Percentiles rank a stretch among this genome's conserved stretches.
Conservation (phyloP, 2,888 invertebrate genomes). For the Drosophila cognata region DNA sequence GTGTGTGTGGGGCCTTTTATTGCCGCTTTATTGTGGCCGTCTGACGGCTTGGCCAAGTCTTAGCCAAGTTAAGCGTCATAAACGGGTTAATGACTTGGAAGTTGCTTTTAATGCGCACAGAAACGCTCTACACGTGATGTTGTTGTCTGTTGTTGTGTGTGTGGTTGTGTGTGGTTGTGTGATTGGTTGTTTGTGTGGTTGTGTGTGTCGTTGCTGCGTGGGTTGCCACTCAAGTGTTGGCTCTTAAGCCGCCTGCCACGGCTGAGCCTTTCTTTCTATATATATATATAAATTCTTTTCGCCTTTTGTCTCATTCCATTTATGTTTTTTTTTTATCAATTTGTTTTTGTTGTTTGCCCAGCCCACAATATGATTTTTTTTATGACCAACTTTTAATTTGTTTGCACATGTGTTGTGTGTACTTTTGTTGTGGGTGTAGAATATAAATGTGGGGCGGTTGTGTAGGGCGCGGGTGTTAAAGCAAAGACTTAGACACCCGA, state of each 20-base stretch:
- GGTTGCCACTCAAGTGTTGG: slow-evolving; percentile 53
- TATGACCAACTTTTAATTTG: slow-evolving; percentile 81
- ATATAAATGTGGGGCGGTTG: not conserved
- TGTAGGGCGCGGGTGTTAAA: not conserved
- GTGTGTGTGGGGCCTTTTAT: slow-evolving; percentile 63
- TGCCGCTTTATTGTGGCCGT: slow-evolving; percentile 74
- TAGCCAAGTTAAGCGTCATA: slow-evolving; percentile 77
- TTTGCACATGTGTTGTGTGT: slow-evolving; percentile 67
- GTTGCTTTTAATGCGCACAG: slow-evolving; percentile 71
- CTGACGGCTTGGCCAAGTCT: slow-evolving; percentile 55
- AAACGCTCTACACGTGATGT: slow-evolving; percentile 48
- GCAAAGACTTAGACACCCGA: slow-evolving; percentile 19
- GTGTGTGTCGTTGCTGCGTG: slow-evolving; percentile 17
- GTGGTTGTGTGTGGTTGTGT: slow-evolving; percentile 7
- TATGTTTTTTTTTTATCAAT: slow-evolving; percentile 68
- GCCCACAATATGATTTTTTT: slow-evolving; percentile 73
- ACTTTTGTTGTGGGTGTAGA: slow-evolving; percentile 8
- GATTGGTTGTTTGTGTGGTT: not conserved
- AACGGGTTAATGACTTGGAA: slow-evolving; percentile 82
- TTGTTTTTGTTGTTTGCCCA: slow-evolving; percentile 56
- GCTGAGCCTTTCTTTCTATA: slow-evolving; percentile 10
- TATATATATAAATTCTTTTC: slow-evolving; percentile 12
- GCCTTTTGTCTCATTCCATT: slow-evolving; percentile 33
- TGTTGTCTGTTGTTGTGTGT: slow-evolving; percentile 2
- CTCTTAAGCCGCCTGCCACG: slow-evolving; percentile 33